Conservation (phyloP, 2,888 invertebrate species). For the Patella depressa region DNA sequence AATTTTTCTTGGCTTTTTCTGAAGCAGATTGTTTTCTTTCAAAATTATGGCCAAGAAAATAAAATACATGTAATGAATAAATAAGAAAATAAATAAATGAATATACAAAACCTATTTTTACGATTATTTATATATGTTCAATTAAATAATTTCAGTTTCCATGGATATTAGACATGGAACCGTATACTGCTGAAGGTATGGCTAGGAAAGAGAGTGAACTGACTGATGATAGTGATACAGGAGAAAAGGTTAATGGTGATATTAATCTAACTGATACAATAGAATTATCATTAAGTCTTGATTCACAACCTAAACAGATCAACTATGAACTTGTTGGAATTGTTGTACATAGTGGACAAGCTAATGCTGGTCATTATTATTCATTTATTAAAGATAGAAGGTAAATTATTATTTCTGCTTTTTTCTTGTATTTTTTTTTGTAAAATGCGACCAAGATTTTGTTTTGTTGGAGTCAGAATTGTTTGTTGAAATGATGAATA, state of each 20-base stretch:
- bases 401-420: conserved; percentile 37
- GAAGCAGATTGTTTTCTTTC: no score
- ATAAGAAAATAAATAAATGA: neutral
- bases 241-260: conserved; percentile 12
- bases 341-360: conserved; percentile 75
- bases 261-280: neutral
- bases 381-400: conserved; percentile 73
- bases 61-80: neutral
- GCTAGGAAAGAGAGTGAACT: conserved; percentile 50
- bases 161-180: conserved; percentile 73
- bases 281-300: conserved; percentile 44
- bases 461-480: no score
- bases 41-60: no score
- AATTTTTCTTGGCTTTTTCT: no score
- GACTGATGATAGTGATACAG: conserved; percentile 18
- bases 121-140: neutral
- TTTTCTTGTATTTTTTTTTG: no score
- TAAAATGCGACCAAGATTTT: no score
- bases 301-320: conserved; percentile 56
- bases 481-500: no score
- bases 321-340: conserved; percentile 74
- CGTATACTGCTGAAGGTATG: conserved; percentile 73
- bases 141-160: conserved; percentile 70
- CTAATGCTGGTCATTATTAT: conserved; percentile 75
- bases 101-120: neutral